Percentiles rank a stretch among this genome's conserved stretches.
These are phyloP conservation scores for Ellobius talpinus DNA, from an alignment of 2,113 vertebrate species.

Conservation along the genomic window DNA sequence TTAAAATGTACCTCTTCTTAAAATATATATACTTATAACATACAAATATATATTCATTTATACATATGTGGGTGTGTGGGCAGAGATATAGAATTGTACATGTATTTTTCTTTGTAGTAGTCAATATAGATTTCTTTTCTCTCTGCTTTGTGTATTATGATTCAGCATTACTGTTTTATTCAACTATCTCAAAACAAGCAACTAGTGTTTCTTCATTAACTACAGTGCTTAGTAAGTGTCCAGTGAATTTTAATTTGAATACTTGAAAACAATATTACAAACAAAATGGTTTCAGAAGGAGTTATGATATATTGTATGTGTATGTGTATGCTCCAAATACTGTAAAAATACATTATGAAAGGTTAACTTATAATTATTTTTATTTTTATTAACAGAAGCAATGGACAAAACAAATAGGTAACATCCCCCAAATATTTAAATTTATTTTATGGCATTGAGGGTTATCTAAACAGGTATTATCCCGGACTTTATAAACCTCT, in stretches of 20 bases:
- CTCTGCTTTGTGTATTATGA: neutral
- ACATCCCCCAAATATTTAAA: neutral
- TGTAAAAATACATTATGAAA: neutral
- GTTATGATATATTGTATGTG: neutral
- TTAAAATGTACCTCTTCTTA: neutral
- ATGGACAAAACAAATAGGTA: neutral
- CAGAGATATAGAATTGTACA: neutral
- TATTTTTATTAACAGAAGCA: neutral
- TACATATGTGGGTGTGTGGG: neutral
- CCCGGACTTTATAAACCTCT: neutral
- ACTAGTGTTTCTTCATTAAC: neutral
- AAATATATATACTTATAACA: neutral
- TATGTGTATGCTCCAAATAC: neutral
- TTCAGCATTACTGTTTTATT: neutral
- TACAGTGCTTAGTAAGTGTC: neutral
- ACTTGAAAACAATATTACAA: neutral
- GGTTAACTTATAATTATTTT: neutral
- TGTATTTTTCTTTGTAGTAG: neutral
- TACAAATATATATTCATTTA: neutral
- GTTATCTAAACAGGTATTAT: neutral
- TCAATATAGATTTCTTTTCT: neutral
- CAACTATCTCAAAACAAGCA: neutral
- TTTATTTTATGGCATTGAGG: neutral
- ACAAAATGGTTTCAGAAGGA: neutral
- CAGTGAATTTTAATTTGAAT: neutral